Evolutionary conservation across 1,140 invertebrate species (phyloP).

Genomic region (Nautilus pompilius): DNA sequence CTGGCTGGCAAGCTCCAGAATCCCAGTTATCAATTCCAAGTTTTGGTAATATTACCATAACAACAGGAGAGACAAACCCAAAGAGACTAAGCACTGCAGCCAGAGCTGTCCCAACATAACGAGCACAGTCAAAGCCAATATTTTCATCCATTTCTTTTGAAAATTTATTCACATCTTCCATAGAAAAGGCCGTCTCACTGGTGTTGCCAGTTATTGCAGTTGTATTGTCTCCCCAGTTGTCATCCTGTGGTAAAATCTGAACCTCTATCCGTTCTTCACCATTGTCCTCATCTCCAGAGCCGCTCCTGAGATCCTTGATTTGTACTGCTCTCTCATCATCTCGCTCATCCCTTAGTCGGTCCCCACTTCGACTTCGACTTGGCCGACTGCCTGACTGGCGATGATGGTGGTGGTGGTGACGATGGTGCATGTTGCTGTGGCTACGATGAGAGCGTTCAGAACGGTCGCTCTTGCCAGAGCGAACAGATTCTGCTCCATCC

Average conservation of each 20-base stretch:
- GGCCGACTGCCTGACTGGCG: conserved; percentile 24
- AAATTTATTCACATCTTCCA: conserved; percentile 71
- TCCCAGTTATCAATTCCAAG: conserved; percentile 59
- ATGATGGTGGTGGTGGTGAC: conserved; percentile 25
- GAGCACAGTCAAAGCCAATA: conserved; percentile 54
- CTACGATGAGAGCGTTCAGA: conserved; percentile 51
- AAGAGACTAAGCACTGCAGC: conserved; percentile 73
- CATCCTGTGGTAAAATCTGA: conserved; percentile 87
- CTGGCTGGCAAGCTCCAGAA: conserved; percentile 68
- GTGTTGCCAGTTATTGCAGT: conserved; percentile 96
- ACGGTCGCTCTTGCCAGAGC: conserved; percentile 51
- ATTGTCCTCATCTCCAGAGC: conserved; percentile 31
- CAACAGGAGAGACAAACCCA: conserved; percentile 86
- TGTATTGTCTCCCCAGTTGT: conserved; percentile 97
- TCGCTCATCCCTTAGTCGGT: conserved; percentile 13
- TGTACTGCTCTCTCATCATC: conserved; percentile 47
- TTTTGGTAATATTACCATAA: conserved; percentile 91
- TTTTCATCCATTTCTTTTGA: conserved; percentile 47
- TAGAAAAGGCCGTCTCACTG: conserved; percentile 77
- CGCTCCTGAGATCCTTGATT: conserved; percentile 45
- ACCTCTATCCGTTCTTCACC: conserved; percentile 72
- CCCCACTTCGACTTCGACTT: conserved; percentile 23
- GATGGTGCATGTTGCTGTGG: conserved; percentile 37
- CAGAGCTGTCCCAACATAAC: conserved; percentile 65
- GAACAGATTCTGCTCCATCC: conserved; percentile 50